These are phyloP conservation scores for Theocolax elegans DNA, from an alignment of 1,140 invertebrate genomes.

Conservation along the genomic window DNA sequence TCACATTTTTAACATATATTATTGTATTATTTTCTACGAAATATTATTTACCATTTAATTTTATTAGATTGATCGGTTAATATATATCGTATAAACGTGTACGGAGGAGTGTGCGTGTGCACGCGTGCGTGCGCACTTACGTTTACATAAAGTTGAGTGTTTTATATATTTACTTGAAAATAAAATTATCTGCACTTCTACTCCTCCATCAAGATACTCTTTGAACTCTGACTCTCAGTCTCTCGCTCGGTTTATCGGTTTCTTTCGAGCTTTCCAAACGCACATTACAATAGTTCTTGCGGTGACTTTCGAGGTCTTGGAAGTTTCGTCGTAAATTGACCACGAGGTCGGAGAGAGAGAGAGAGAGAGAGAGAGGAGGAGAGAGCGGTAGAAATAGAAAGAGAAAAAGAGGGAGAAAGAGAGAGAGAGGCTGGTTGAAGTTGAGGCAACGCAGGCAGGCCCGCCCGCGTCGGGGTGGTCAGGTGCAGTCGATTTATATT, in stretches of 20 bases:
- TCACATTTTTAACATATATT: too few relatives aligned
- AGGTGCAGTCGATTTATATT: constrained; percentile 25
- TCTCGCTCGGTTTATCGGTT: constrained; percentile 18
- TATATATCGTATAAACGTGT: too few relatives aligned
- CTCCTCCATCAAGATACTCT: background rate
- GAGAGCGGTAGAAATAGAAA: too few relatives aligned
- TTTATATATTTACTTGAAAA: too few relatives aligned
- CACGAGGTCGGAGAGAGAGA: background rate
- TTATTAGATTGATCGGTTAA: too few relatives aligned
- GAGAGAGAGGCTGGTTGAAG: constrained; percentile 24
- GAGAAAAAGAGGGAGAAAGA: background rate
- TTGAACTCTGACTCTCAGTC: background rate
- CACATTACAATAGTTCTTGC: constrained; percentile 30
- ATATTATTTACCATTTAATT: too few relatives aligned
- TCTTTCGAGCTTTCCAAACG: constrained; percentile 17
- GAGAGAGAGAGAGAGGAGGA: background rate
- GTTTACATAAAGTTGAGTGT: too few relatives aligned
- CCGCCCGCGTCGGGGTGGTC: background rate
- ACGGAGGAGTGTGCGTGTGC: too few relatives aligned
- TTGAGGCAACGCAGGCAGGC: constrained; percentile 44
- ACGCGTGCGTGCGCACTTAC: too few relatives aligned
- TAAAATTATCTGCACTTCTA: too few relatives aligned
- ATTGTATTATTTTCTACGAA: too few relatives aligned
- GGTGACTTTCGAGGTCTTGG: constrained; percentile 31
- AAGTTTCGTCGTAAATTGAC: constrained; percentile 46